A percentile compares a stretch with the other conserved stretches of the same genome.
These are phyloP conservation scores for Tetranychus urticae DNA, from an alignment of 1,140 invertebrate species.

Conservation along the genomic window DNA sequence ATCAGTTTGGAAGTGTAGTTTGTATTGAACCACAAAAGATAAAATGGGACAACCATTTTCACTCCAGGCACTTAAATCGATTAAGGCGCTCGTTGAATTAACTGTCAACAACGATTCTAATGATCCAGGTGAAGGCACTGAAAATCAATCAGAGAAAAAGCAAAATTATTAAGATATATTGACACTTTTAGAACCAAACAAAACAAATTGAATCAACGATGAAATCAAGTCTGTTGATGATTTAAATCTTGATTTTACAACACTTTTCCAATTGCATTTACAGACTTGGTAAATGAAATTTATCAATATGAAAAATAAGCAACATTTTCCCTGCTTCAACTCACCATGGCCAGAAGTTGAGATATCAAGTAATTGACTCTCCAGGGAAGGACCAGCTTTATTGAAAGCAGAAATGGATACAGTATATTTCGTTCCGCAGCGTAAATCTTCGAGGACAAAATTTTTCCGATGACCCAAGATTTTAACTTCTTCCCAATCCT, in stretches of 20 bases:
- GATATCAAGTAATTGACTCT: constrained; percentile 26
- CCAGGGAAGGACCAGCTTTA: constrained; percentile 57
- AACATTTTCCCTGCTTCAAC: no score
- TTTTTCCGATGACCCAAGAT: not conserved
- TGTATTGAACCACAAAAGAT: constrained; percentile 84
- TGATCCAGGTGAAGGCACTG: constrained; percentile 8
- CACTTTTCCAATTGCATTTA: no score
- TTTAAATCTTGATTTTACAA: no score
- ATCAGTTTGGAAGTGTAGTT: constrained; percentile 19
- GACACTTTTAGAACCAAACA: not conserved
- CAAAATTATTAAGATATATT: not conserved
- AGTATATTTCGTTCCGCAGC: constrained; percentile 57
- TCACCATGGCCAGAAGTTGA: constrained; percentile 14
- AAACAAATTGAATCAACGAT: no score
- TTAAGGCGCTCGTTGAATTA: constrained; percentile 64
- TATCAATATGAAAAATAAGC: no score
- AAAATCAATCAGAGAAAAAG: not conserved
- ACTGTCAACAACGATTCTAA: constrained; percentile 37
- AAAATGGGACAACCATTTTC: constrained; percentile 86
- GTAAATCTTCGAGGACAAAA: not conserved
- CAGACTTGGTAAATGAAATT: no score
- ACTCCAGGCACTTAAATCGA: constrained; percentile 75
- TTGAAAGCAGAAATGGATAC: constrained; percentile 67
- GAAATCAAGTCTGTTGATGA: no score
- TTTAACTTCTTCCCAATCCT: constrained; percentile 28